A percentile compares a stretch with the other conserved stretches of the same genome.
Conservation (phyloP, 30 jellyfish, hydroid and myxozoan species). For the Hydractinia symbiolongicarpus region DNA sequence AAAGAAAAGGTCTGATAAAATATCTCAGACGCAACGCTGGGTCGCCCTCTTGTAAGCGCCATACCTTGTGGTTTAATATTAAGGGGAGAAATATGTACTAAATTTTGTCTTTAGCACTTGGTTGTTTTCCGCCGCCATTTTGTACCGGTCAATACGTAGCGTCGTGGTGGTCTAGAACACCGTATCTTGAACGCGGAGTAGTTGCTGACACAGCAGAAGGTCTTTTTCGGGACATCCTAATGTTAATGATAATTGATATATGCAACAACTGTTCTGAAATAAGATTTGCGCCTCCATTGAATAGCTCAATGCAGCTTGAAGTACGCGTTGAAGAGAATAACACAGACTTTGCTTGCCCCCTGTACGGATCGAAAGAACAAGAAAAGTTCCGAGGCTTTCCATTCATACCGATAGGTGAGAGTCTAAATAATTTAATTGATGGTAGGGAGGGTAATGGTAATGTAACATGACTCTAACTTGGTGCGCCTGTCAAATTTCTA, state of each 20-base stretch:
- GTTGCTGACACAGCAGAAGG: slow-evolving; percentile 62
- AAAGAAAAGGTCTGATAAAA: too few species aligned
- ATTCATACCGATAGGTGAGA: slow-evolving; percentile 72
- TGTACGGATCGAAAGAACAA: slow-evolving; percentile 89
- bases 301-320: slow-evolving; percentile 72
- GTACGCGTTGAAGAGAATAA: slow-evolving; percentile 47
- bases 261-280: slow-evolving; percentile 72
- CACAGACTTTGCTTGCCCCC: slow-evolving; percentile 86
- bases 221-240: slow-evolving; percentile 70
- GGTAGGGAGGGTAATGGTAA: too few species aligned
- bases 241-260: slow-evolving; percentile 40
- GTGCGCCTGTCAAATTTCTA: too few species aligned
- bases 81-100: too few species aligned
- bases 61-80: too few species aligned
- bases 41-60: slow-evolving; percentile 4
- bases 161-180: slow-evolving; percentile 93
- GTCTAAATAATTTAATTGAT: neutral
- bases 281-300: slow-evolving; percentile 58
- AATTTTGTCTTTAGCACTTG: slow-evolving; percentile 55
- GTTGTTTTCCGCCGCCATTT: slow-evolving; percentile 82
- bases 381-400: slow-evolving; percentile 75
- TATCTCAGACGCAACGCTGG: neutral
- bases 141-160: slow-evolving; percentile 86
- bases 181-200: slow-evolving; percentile 53
- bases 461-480: too few species aligned